Base-by-base conservation (phyloP, 2,888 invertebrate genomes). In the Chymomyza fuscimana region DNA sequence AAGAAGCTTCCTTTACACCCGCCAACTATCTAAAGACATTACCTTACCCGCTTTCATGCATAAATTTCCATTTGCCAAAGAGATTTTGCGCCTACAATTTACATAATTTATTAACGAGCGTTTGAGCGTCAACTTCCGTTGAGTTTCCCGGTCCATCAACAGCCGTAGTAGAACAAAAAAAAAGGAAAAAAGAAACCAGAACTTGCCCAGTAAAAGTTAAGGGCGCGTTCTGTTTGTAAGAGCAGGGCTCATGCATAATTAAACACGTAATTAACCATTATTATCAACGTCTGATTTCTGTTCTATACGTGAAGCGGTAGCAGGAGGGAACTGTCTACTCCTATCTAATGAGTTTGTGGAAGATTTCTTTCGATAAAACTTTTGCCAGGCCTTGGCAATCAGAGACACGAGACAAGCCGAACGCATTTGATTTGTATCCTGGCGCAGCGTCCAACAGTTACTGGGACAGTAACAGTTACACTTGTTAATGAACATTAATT, bases 191-290 rank as follows among this genome's bases (percentile, higher is more conserved):
- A 29, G 25, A 25, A 19, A 6, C 10, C 19, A 25, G 7, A 19
- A 25, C 58, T 22, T 22, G 58, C 12, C 58, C 22, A 58, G 58
- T 19, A 54, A 54, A 46, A 46, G 40, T 46, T 46, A 50, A 12
- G 22, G 29, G 22, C 50, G 15, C 16, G 52, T n/a, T 19, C 52
- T 19, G 32, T 32, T 32, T 32, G 16, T 19, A 25, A 71, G 74
- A 72, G 56, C 76, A 70, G 50, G 80, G 65, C 85, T 78, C 80
- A 82, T 85, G 85, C 87, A 86, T 85, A 85, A 85, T 85, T 85
- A 86, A 85, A 86, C 85, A 85, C 85, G 87, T 85, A 85, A 85
- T 85, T 85, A 86, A 85, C 87, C 87, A 85, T 85, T 86, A 85
- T 85, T 86, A 86, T 86, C 81, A 86, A 86, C 81, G 83, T 86